phyloP scores from a whole-genome alignment of 1,140 invertebrate genomes.

The Plutomurus gul region DNA sequence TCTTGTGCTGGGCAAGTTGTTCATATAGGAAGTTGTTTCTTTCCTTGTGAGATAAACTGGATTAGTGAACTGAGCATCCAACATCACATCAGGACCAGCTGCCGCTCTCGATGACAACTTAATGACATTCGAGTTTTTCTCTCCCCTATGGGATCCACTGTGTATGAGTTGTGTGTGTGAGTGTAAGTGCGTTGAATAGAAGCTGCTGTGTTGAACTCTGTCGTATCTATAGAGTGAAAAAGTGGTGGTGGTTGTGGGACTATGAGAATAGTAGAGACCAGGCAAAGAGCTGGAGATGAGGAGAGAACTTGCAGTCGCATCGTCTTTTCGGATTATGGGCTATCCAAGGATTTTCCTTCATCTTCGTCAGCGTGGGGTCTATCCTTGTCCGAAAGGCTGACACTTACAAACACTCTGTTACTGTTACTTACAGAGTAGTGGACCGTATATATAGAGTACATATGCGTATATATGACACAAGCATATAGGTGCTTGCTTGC shows the following conservation, averaged over 20 bases:
- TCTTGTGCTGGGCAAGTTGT: not conserved
- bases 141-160: conserved; percentile 32
- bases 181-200: not conserved
- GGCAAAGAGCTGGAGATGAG: not conserved
- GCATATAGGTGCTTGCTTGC: too few species aligned
- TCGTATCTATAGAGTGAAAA: too few species aligned
- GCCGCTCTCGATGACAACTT: conserved; percentile 47
- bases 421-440: not conserved
- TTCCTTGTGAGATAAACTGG: not conserved
- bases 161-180: not conserved
- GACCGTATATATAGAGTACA: not conserved
- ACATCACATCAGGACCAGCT: conserved; percentile 42
- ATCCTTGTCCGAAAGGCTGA: conserved; percentile 6
- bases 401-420: conserved; percentile 20
- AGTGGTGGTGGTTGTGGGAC: too few species aligned
- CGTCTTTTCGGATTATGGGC: conserved; percentile 34
- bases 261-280: too few species aligned
- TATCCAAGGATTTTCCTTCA: conserved; percentile 38
- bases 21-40: not conserved
- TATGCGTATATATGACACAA: too few species aligned
- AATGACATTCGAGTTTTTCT: conserved; percentile 47
- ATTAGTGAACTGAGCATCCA: conserved; percentile 6
- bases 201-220: too few species aligned
- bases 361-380: conserved; percentile 35
- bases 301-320: conserved; percentile 19